These are phyloP conservation scores for Suricata suricatta DNA, from an alignment of 2,113 vertebrate species.

Conservation along the genomic window DNA sequence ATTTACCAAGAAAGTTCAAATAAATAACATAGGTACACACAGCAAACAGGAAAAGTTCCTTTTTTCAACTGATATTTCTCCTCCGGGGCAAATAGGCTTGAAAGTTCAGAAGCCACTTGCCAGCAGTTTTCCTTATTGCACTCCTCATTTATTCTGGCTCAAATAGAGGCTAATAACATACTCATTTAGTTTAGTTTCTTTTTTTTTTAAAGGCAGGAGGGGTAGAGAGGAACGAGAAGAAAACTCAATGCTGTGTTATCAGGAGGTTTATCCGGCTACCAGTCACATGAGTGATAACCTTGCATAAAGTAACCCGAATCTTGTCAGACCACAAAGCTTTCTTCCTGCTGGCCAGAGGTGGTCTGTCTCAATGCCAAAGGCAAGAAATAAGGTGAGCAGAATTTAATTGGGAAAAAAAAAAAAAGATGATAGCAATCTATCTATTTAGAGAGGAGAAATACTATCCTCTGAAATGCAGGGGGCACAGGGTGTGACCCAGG, in stretches of 20 bases:
- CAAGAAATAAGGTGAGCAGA: background rate
- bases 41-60: constrained; percentile 15
- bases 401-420: background rate
- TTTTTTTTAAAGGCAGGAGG: no score
- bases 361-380: background rate
- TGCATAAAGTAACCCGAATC: background rate
- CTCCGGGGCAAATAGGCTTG: background rate
- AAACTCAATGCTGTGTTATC: background rate
- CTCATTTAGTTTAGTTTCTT: background rate
- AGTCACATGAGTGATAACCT: background rate
- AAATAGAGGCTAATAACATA: background rate
- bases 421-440: background rate
- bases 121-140: background rate
- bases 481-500: background rate
- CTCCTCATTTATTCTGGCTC: background rate
- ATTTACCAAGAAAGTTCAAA: constrained; percentile 24
- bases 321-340: background rate
- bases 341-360: background rate
- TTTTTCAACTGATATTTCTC: constrained; percentile 18
- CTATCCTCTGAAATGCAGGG: constrained; percentile 34
- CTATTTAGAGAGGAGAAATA: constrained; percentile 58
- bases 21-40: background rate
- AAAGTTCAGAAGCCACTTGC: constrained; percentile 22
- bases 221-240: background rate
- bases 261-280: background rate